phyloP scores from a whole-genome alignment of 2,888 invertebrate genomes.

The Pristionchus arcanus region DNA sequence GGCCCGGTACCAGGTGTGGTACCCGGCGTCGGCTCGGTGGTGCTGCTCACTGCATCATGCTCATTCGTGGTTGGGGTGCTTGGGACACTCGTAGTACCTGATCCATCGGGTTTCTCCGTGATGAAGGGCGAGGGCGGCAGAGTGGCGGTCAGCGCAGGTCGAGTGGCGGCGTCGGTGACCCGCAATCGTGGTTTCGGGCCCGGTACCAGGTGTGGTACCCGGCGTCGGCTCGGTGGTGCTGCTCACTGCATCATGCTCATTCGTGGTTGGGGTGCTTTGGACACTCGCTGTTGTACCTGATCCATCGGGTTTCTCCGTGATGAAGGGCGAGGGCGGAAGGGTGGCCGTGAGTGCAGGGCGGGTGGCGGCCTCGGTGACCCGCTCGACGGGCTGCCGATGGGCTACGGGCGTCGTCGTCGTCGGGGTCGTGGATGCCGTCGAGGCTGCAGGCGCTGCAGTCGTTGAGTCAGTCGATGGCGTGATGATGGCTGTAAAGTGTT shows the following conservation, averaged over 20 bases:
- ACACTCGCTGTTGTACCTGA: too few relatives aligned
- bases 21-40: too few relatives aligned
- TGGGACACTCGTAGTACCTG: neutral
- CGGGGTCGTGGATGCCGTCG: neutral
- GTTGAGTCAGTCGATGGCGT: neutral
- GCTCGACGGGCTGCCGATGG: slow-evolving; percentile 2
- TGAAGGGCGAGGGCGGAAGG: slow-evolving; percentile 47
- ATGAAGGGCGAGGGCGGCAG: slow-evolving; percentile 51
- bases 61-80: neutral
- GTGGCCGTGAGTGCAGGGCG: slow-evolving; percentile 37
- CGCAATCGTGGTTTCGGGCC: too few relatives aligned
- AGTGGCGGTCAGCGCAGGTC: slow-evolving; percentile 26
- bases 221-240: too few relatives aligned
- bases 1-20: too few relatives aligned
- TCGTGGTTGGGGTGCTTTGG: too few relatives aligned
- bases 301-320: slow-evolving; percentile 31
- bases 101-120: slow-evolving; percentile 21
- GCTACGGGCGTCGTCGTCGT: neutral
- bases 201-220: too few relatives aligned
- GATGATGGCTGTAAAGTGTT: neutral
- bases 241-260: too few relatives aligned
- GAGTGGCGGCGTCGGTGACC: slow-evolving; percentile 29
- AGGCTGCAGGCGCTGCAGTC: neutral
- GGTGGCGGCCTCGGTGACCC: slow-evolving; percentile 24
- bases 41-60: neutral